A percentile compares a stretch with the other conserved stretches of the same genome.
These are phyloP conservation scores for Drosophila buzzatii DNA, from an alignment of 2,888 invertebrate genomes.

Conservation along the genomic window DNA sequence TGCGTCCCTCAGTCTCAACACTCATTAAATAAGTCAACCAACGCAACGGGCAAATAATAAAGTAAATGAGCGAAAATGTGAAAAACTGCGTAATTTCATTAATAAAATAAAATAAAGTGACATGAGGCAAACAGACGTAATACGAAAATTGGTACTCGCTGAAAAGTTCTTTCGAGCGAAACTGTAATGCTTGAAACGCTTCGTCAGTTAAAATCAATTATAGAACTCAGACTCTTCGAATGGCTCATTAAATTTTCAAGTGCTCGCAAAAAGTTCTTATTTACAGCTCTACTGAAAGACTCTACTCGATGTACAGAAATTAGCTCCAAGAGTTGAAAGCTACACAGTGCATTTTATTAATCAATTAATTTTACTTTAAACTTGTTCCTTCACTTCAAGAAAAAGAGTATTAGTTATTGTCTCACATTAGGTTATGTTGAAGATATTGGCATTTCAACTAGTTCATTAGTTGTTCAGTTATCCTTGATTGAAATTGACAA, in stretches of 20 bases:
- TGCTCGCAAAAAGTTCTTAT: conserved; percentile 2
- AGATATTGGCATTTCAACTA: too few relatives aligned
- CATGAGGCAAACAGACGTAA: neutral
- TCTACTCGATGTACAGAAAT: neutral
- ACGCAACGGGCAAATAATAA: conserved; percentile 43
- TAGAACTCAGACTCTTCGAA: conserved; percentile 20
- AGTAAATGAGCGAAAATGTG: neutral
- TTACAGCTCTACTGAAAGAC: conserved; percentile 4
- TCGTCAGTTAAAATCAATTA: conserved; percentile 42
- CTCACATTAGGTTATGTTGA: neutral
- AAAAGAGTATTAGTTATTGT: neutral
- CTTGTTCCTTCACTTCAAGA: neutral
- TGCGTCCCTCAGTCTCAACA: conserved; percentile 1
- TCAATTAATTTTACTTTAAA: neutral
- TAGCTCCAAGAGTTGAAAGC: neutral
- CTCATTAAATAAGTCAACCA: conserved; percentile 59
- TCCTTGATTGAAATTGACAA: neutral
- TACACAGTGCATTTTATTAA: neutral
- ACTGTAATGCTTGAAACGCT: conserved; percentile 11
- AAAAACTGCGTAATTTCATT: conserved; percentile 67
- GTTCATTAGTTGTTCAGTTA: neutral
- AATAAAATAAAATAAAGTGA: conserved; percentile 60
- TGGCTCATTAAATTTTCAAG: conserved; percentile 44
- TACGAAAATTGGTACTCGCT: conserved; percentile 13
- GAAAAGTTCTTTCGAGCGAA: neutral